Evolutionary conservation across 2,113 vertebrate species (phyloP), one percentile per base, ranked within the genome.

Genomic region (Donacobius atricapilla): DNA sequence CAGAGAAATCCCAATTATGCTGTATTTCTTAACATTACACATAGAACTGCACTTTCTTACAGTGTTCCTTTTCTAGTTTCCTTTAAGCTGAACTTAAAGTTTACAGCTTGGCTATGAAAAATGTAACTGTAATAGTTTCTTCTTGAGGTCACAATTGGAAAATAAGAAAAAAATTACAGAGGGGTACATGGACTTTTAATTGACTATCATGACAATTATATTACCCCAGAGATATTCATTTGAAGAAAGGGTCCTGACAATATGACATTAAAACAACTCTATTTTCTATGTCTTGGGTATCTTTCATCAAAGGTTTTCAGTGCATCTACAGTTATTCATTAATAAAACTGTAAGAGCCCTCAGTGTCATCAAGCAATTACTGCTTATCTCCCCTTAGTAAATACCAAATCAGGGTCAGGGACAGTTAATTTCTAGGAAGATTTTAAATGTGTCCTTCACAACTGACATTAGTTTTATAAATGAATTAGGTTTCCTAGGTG

Each of bases 291-390:
- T 70, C 86, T 75, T 65, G 39, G 17, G n/a, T 68, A 69, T 84
- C 65, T 81, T 97, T 82, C 58, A 75, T 89, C 56, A 79, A 61
- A 90, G 16, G 12, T 78, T 95, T 40, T 72, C 84, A 33, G 37
- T 35, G 57, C 40, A 72, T 33, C 77, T 56, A 40, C 40, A 87
- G 39, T 84, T 45, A 42, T 39, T 81, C 60, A 63, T 65, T 93
- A 82, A 94, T 87, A 89, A 91, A 89, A 91, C 21, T 91, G 20
- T 42, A 76, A 72, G 48, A 91, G 69, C 8, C 13, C 19, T 37
- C n/a, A 65, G 37, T 57, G 77, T 56, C 87, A 72, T 69, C 81
- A 84, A 81, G 87, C 83, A 94, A 94, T 94, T 87, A 94, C 40
- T 82, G 48, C 44, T 70, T 84, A 81, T 84, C 45, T 93, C 31